These are phyloP conservation scores for Genyomyrus donnyi DNA, from an alignment of 2,113 vertebrate genomes.

Conservation along the genomic window DNA sequence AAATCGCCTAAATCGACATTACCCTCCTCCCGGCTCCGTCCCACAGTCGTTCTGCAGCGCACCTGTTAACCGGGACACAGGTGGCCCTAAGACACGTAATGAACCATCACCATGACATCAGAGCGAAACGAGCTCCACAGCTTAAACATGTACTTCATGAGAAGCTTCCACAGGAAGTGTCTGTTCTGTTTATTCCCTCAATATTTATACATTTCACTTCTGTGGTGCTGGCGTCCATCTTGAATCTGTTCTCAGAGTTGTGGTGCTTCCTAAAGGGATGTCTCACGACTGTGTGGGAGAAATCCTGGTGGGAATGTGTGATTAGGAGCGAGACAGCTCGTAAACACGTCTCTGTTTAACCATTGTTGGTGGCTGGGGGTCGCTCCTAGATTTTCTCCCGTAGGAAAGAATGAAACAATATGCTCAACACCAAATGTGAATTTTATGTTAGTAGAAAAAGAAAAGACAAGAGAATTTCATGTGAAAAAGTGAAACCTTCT, in stretches of 20 bases:
- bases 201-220: not conserved
- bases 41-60: not conserved
- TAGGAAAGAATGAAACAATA: not conserved
- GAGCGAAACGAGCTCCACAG: not conserved
- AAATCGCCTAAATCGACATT: not conserved
- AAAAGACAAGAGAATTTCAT: not conserved
- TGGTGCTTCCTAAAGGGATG: not conserved
- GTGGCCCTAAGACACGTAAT: not conserved
- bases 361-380: not conserved
- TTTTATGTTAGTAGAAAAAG: not conserved
- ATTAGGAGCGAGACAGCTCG: not conserved
- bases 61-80: not conserved
- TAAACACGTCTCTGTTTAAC: not conserved
- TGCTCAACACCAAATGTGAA: not conserved
- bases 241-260: not conserved
- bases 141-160: not conserved
- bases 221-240: not conserved
- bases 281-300: not conserved
- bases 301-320: not conserved
- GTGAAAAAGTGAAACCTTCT: not conserved
- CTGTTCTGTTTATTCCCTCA: not conserved
- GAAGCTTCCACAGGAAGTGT: not conserved
- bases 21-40: not conserved
- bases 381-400: not conserved
- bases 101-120: not conserved